Evolutionary conservation across 1,140 invertebrate species (phyloP).

Genomic region (Drosophila kohkoa): DNA sequence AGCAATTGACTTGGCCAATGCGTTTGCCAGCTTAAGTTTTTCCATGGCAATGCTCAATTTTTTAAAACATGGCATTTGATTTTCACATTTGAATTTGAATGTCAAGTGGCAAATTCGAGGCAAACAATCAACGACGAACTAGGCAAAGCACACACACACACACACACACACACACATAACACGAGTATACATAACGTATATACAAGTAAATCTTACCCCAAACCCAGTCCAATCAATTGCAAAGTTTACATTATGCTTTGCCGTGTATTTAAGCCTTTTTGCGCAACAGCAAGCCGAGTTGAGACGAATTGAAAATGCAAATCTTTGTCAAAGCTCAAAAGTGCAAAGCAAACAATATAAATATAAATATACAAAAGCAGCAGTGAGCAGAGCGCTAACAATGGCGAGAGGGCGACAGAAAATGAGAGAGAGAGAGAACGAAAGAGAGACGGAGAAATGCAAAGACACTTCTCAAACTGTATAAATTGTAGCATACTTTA

Average conservation of each 20-base stretch:
- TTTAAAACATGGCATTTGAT: conserved; percentile 61
- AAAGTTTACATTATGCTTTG: neutral
- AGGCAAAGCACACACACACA: neutral
- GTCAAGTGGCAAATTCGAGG: conserved; percentile 38
- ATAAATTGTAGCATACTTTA: conserved; percentile 73
- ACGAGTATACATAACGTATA: neutral
- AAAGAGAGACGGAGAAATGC: conserved; percentile 1
- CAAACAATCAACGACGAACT: conserved; percentile 15
- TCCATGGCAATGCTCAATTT: conserved; percentile 57
- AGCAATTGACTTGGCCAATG: conserved; percentile 53
- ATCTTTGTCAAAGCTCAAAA: conserved; percentile 77
- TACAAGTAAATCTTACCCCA: neutral
- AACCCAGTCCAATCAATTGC: conserved; percentile 2
- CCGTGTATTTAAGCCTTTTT: conserved; percentile 19
- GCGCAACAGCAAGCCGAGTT: conserved; percentile 11
- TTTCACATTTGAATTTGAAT: conserved; percentile 71
- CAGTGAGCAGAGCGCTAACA: neutral
- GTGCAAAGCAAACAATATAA: conserved; percentile 75
- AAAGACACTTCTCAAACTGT: conserved; percentile 50
- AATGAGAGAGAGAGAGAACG: neutral
- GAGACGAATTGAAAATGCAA: conserved; percentile 78
- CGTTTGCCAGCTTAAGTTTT: conserved; percentile 61
- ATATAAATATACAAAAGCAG: conserved; percentile 34
- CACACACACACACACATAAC: too few species aligned
- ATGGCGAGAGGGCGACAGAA: neutral